Base-by-base conservation (phyloP, 2,888 invertebrate species). In the Leptopilina drosophilae region DNA sequence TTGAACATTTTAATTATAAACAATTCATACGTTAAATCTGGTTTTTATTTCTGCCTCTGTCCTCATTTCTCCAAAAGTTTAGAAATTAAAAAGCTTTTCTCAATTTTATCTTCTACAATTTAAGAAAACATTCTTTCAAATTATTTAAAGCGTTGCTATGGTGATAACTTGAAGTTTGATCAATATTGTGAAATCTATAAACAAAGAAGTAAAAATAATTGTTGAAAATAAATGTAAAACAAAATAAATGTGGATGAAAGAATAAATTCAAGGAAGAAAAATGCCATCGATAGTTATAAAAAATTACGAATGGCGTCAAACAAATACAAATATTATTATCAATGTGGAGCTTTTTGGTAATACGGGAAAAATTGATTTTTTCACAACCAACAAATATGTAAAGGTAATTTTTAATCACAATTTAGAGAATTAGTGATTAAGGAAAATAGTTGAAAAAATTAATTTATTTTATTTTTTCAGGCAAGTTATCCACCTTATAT, bases 231-330 rank as follows among this genome's bases (percentile, higher is more conserved):
- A 20, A n/a, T n/a, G 42, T 15, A 5, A 11, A 42, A 67, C n/a
- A 67, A 12, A 67, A n/a, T 42, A 12, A 40, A 15, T 15, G 12
- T 46, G 7, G 33, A 33, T 33, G 33, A 33, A 33, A 33, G 33
- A 33, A 33, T 33, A 49, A 20, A 7, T 67, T 67, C 1, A 67
- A 42, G 1, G 42, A 26, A 75, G 20, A 53, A 88, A 85, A 81
- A 96, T 96, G 96, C 95, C 96, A n/a, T 83, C 82, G 56, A 94
- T 96, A 84, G 85, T 96, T 84, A 93, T 97, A 1, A 95, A 95
- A 92, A 95, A 96, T 92, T 95, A 93, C 87, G 94, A 93, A 59
- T 97, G 97, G 97, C 94, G 94, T 62, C 96, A 97, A 93, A 95
- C 95, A 1, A 92, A 93, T 14, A 92, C 93, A 62, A 92, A 91